A percentile compares a stretch with the other conserved stretches of the same genome.
Conservation (phyloP, 1,140 invertebrate species). For the Anastrepha obliqua region DNA sequence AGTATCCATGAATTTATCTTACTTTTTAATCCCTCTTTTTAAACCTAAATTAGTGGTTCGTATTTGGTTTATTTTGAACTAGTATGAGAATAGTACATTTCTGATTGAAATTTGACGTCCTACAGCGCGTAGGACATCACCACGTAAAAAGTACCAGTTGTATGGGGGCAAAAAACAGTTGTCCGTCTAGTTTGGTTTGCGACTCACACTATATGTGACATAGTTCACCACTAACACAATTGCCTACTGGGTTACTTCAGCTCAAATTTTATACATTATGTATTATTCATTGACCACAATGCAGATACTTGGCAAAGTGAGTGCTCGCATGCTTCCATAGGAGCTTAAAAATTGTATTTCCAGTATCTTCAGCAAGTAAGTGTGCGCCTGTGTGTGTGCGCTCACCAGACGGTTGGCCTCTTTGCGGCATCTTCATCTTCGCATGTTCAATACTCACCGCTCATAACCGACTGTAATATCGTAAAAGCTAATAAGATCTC, state of each 20-base stretch:
- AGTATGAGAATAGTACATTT: too few relatives aligned
- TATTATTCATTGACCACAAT: slow-evolving; percentile 34
- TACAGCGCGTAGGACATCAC: too few relatives aligned
- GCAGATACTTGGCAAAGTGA: slow-evolving; percentile 37
- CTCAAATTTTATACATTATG: slow-evolving; percentile 36
- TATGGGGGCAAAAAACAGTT: too few relatives aligned
- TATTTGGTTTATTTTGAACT: too few relatives aligned
- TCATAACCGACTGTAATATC: slow-evolving; percentile 35
- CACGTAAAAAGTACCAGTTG: too few relatives aligned
- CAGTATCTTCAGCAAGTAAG: neutral
- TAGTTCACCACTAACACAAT: too few relatives aligned
- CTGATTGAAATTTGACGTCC: too few relatives aligned
- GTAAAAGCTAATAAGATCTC: slow-evolving; percentile 50
- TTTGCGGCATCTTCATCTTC: slow-evolving; percentile 25
- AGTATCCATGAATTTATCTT: too few relatives aligned
- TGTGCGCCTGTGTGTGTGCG: neutral
- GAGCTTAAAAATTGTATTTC: slow-evolving; percentile 30
- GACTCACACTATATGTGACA: too few relatives aligned
- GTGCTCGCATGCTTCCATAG: neutral
- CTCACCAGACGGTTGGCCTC: neutral
- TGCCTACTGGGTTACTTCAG: neutral
- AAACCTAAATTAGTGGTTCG: too few relatives aligned
- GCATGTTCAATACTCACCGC: neutral
- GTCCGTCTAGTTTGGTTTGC: too few relatives aligned
- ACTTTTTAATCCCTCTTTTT: too few relatives aligned